These are phyloP conservation scores for Acanthosoma haemorrhoidale DNA, from an alignment of 2,888 invertebrate species.

Conservation along the genomic window DNA sequence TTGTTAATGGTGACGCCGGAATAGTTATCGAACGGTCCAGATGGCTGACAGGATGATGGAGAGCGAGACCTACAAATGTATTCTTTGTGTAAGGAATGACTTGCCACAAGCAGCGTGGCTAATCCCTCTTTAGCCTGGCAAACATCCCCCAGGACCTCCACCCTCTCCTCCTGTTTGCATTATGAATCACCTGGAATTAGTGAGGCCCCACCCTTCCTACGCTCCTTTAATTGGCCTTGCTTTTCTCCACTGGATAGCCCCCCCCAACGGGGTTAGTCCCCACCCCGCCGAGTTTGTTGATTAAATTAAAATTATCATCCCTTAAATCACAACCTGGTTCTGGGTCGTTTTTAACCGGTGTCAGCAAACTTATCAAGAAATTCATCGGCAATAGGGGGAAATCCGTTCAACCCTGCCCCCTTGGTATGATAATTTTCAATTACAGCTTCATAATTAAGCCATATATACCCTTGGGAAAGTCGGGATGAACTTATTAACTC, in stretches of 20 bases:
- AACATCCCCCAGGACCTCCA: neutral
- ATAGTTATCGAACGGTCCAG: neutral
- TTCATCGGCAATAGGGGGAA: neutral
- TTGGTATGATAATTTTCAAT: no score
- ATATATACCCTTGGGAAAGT: no score
- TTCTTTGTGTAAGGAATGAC: conserved; percentile 37
- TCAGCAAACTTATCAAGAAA: neutral
- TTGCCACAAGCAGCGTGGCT: conserved; percentile 20
- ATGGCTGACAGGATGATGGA: neutral
- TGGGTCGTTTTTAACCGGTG: conserved; percentile 11
- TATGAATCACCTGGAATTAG: conserved; percentile 39
- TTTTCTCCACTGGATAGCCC: no score
- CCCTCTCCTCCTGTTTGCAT: conserved; percentile 30
- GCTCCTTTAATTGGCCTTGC: conserved; percentile 1
- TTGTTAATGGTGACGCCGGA: neutral
- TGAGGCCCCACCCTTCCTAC: conserved; percentile 7
- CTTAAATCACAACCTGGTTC: neutral
- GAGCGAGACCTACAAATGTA: conserved; percentile 31
- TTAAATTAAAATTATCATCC: conserved; percentile 10
- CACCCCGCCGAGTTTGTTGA: neutral
- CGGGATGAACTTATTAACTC: no score
- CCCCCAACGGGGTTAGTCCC: no score
- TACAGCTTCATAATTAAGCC: conserved; percentile 3
- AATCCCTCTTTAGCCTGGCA: conserved; percentile 14
- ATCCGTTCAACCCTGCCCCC: neutral